These are phyloP conservation scores for Pemphigus obesinymphae DNA, from an alignment of 1,140 invertebrate genomes.

Conservation along the genomic window DNA sequence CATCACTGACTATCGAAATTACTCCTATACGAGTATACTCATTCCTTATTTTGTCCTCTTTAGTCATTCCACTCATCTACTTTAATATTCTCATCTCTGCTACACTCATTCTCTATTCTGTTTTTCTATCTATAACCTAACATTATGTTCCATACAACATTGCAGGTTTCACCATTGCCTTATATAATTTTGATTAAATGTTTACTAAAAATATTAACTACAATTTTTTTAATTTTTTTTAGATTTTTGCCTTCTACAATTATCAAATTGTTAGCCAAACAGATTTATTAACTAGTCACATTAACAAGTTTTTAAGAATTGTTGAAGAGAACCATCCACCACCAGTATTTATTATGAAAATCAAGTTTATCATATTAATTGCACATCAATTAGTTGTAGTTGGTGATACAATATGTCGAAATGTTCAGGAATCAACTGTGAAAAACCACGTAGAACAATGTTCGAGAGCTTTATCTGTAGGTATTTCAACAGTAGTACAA, in stretches of 20 bases:
- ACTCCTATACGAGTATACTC: no score
- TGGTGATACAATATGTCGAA: constrained; percentile 83
- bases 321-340: constrained; percentile 90
- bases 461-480: constrained; percentile 78
- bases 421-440: constrained; percentile 67
- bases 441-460: constrained; percentile 69
- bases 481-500: constrained; percentile 73
- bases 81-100: no score
- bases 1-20: no score
- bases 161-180: no score
- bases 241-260: constrained; percentile 79
- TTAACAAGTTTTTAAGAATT: constrained; percentile 84
- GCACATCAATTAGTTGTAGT: constrained; percentile 90
- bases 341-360: constrained; percentile 79
- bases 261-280: constrained; percentile 78
- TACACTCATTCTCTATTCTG: no score
- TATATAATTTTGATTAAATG: no score
- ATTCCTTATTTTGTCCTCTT: no score
- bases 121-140: no score
- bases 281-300: constrained; percentile 76
- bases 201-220: no score
- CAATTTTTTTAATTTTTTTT: constrained; percentile 50
- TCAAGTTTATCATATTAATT: constrained; percentile 88
- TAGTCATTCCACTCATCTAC: no score
- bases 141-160: no score